Evolutionary conservation across 2,797 vertebrate genomes (phyloP).

Genomic region (Eleutherodactylus coqui): DNA sequence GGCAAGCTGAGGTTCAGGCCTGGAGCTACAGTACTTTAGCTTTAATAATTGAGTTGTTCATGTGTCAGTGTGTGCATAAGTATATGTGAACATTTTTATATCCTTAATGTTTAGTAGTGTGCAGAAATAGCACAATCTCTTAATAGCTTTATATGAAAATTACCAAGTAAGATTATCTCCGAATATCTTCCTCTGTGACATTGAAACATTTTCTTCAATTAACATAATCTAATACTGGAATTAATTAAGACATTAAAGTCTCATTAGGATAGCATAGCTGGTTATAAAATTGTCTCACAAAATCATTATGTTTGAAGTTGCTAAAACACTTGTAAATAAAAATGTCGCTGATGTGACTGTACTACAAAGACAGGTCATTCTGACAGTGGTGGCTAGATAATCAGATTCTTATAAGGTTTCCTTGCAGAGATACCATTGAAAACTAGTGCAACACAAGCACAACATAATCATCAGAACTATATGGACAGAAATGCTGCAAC

Average conservation of each 20-base stretch:
- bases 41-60: too few relatives aligned
- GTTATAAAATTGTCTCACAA: constrained; percentile 48
- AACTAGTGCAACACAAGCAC: neutral
- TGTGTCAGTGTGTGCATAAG: too few relatives aligned
- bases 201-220: constrained; percentile 48
- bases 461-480: neutral
- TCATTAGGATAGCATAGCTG: constrained; percentile 48
- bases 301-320: constrained; percentile 11
- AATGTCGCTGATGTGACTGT: constrained; percentile 21
- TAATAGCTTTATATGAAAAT: neutral
- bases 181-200: constrained; percentile 44
- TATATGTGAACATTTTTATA: neutral
- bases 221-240: constrained; percentile 51
- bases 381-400: neutral
- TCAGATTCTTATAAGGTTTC: constrained; percentile 22
- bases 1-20: too few relatives aligned
- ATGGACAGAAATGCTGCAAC: neutral
- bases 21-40: too few relatives aligned
- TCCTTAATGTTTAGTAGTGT: neutral
- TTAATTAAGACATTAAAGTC: constrained; percentile 50
- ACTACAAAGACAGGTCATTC: constrained; percentile 13
- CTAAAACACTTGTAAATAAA: constrained; percentile 25
- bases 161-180: constrained; percentile 10
- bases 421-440: neutral
- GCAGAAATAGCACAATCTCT: neutral